Evolutionary conservation across 2,113 vertebrate species (phyloP), one percentile per base, ranked within the genome.

Genomic region (Misgurnus anguillicaudatus): DNA sequence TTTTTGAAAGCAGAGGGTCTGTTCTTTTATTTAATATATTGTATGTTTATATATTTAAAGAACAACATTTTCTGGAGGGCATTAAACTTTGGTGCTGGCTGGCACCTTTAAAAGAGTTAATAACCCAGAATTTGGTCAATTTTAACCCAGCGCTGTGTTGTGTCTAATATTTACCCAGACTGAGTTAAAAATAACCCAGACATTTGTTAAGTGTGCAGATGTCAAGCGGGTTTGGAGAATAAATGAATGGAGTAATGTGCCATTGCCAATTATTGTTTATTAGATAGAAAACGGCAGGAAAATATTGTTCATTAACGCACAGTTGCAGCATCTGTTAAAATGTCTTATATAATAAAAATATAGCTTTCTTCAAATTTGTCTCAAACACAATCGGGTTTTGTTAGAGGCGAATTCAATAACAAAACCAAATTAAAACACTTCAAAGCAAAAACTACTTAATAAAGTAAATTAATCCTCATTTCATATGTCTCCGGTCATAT

Each of bases 221-320:
- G 24, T 31, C 24, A 31, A 31, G 3, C 24, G 24, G 24, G 24
- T 31, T 69, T 14, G 3, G 36, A 36, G 4, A 14, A 53, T 5
- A 31, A 51, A 24, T 9, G 31, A 69, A 51, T 68, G 3, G 6
- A 45, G 5, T 55, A 57, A 72, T 58, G 36, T 72, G 17, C 17
- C 36, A 41, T 41, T 57, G 14, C 51, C 69, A 72, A 14, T 57
- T 41, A 8, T 57, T 57, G 16, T 57, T 57, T 14, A 72, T 41
- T 6, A 69, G 24, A 69, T 21, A 38, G 47, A 69, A 69, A 21
- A 69, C 45, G 9, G 47, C 47, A 9, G 8, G 36, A 36, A 38
- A 51, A 69, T 17, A 3, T 36, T 17, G 67, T 51, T 69, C 67
- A 69, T 69, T 69, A 36, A 69, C 66, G 11, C 21, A 31, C 13